phyloP scores from a whole-genome alignment of 2,113 vertebrate species.

The Chamaea fasciata region DNA sequence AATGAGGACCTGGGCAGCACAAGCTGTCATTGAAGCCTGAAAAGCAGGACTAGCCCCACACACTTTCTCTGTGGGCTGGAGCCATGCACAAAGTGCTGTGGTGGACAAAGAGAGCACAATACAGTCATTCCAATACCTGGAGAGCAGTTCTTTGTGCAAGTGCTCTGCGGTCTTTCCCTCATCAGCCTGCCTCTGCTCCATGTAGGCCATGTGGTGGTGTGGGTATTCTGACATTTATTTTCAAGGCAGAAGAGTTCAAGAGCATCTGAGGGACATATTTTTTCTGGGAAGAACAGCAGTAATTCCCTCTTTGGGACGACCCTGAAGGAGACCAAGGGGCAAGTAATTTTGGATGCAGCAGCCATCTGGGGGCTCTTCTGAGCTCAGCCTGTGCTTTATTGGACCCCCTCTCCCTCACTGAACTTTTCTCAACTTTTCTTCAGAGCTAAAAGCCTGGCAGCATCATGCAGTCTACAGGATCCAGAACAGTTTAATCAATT shows the following conservation, averaged over 20 bases:
- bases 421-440: neutral
- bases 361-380: neutral
- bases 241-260: neutral
- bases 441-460: neutral
- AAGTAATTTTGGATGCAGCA: neutral
- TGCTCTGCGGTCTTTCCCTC: neutral
- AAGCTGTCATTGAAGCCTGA: neutral
- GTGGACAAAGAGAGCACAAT: neutral
- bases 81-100: neutral
- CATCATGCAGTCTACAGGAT: neutral
- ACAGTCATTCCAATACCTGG: neutral
- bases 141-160: neutral
- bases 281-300: neutral
- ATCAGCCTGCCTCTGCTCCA: accelerated
- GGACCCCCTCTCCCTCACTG: neutral
- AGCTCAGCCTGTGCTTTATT: neutral
- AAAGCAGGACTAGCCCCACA: neutral
- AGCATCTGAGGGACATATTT: neutral
- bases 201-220: neutral
- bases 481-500: neutral
- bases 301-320: neutral
- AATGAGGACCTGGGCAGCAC: neutral
- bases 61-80: neutral
- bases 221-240: neutral
- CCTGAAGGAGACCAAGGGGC: neutral